phyloP scores from a whole-genome alignment of 2,888 invertebrate genomes.

The Tetanocera ferruginea region DNA sequence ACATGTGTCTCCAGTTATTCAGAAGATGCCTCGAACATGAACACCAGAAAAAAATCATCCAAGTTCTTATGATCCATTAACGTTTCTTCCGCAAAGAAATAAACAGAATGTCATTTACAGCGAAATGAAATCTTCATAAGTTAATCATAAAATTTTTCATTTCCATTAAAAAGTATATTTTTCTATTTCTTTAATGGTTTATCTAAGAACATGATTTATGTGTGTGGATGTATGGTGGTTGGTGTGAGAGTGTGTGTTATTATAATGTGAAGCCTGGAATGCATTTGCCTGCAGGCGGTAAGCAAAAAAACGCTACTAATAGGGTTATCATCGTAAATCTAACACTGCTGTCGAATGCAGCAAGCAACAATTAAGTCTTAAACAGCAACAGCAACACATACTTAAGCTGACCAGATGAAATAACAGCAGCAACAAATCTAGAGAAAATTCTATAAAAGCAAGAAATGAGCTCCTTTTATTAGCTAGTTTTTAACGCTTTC shows the following conservation, averaged over 20 bases:
- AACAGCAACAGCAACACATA: neutral
- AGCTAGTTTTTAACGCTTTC: conserved; percentile 7
- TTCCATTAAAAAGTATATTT: neutral
- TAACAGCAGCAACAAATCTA: neutral
- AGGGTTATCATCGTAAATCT: conserved; percentile 37
- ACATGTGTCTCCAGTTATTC: too few relatives aligned
- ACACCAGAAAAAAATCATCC: too few relatives aligned
- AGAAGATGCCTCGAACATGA: too few relatives aligned
- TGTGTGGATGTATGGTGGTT: neutral
- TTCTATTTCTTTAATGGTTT: neutral
- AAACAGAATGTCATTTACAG: too few relatives aligned
- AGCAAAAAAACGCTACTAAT: conserved; percentile 15
- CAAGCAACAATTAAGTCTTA: conserved; percentile 28
- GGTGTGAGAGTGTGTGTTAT: neutral
- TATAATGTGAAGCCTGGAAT: neutral
- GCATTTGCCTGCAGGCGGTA: neutral
- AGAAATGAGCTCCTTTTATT: conserved; percentile 20
- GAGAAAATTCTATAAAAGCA: conserved; percentile 7
- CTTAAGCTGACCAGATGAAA: conserved; percentile 8
- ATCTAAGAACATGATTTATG: conserved; percentile 23
- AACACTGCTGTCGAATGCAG: conserved; percentile 29
- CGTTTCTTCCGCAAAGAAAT: too few relatives aligned
- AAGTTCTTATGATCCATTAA: too few relatives aligned
- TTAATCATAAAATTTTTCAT: too few relatives aligned
- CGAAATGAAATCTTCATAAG: too few relatives aligned